A percentile compares a stretch with the other conserved stretches of the same genome.
Evolutionary conservation across 2,113 vertebrate species (phyloP).

Genomic region (Hepsetus odoe): DNA sequence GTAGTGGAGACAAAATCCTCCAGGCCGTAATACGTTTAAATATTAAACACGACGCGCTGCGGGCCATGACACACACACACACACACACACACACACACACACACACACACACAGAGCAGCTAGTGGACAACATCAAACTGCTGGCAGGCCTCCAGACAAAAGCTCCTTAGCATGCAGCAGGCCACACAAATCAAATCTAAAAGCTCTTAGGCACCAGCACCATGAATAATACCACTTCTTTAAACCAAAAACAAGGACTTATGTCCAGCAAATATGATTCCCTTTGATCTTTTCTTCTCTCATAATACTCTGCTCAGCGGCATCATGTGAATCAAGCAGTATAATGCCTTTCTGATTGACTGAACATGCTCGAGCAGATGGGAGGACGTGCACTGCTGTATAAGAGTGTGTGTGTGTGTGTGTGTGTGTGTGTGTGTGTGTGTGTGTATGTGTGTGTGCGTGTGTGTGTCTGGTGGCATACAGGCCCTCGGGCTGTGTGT

Average conservation of each 20-base stretch:
- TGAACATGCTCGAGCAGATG: conserved; percentile 36
- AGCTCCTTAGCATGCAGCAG: conserved; percentile 19
- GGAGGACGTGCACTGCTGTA: conserved; percentile 1
- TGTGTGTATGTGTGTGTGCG: conserved; percentile 40
- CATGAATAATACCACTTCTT: conserved; percentile 22
- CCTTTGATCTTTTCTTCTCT: conserved; percentile 20
- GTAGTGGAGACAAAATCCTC: neutral
- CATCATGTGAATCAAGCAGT: conserved; percentile 24
- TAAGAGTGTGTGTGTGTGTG: conserved; percentile 31
- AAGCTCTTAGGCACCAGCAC: conserved; percentile 35
- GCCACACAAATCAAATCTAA: conserved; percentile 38
- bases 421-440: conserved; percentile 41
- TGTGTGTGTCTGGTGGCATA: conserved; percentile 47
- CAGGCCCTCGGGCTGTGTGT: conserved; percentile 53
- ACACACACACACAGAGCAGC: neutral
- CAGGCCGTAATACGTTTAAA: neutral
- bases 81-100: neutral
- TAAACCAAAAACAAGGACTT: conserved; percentile 45
- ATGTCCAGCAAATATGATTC: conserved; percentile 30
- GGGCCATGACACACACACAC: neutral
- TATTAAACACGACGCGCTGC: neutral
- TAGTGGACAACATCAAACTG: neutral
- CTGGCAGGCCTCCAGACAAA: neutral
- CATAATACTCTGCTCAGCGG: conserved; percentile 12
- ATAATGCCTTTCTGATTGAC: conserved; percentile 42